A percentile compares a stretch with the other conserved stretches of the same genome.
Evolutionary conservation across 2,888 invertebrate species (phyloP).

Genomic region (Colostygia pectinataria): DNA sequence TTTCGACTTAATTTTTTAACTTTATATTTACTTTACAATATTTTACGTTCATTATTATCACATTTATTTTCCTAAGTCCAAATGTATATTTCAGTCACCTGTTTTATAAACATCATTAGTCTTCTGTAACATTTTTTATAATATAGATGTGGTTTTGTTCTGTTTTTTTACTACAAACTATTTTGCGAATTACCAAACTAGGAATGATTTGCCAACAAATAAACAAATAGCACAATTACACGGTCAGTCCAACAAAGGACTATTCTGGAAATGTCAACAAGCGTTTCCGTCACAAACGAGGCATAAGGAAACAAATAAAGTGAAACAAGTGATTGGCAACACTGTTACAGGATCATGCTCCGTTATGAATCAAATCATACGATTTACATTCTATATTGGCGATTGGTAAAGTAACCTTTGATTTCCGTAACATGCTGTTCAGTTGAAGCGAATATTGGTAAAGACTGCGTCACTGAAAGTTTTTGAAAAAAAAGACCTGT

Average conservation of each 20-base stretch:
- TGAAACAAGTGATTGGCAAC: constrained; percentile 50
- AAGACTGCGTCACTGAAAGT: too few relatives aligned
- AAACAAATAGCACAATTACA: constrained; percentile 17
- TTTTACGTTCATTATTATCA: too few relatives aligned
- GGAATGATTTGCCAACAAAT: constrained; percentile 18
- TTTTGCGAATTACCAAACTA: too few relatives aligned
- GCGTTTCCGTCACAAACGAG: constrained; percentile 58
- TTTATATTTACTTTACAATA: background rate
- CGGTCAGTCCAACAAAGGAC: constrained; percentile 63
- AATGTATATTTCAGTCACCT: too few relatives aligned
- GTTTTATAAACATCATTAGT: too few relatives aligned
- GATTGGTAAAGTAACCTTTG: too few relatives aligned
- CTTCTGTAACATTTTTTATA: too few relatives aligned
- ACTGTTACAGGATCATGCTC: constrained; percentile 4
- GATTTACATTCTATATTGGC: background rate
- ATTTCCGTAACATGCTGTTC: too few relatives aligned
- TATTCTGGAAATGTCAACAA: constrained; percentile 71
- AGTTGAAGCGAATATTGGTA: too few relatives aligned
- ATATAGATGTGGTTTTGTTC: constrained; percentile 8
- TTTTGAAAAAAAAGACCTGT: too few relatives aligned
- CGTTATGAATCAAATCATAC: background rate
- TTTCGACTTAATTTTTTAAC: background rate
- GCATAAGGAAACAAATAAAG: constrained; percentile 64
- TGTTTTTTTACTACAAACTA: too few relatives aligned
- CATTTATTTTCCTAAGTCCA: too few relatives aligned